Base-by-base conservation (phyloP, 2,113 vertebrate genomes). In the Mormoops blainvillei region DNA sequence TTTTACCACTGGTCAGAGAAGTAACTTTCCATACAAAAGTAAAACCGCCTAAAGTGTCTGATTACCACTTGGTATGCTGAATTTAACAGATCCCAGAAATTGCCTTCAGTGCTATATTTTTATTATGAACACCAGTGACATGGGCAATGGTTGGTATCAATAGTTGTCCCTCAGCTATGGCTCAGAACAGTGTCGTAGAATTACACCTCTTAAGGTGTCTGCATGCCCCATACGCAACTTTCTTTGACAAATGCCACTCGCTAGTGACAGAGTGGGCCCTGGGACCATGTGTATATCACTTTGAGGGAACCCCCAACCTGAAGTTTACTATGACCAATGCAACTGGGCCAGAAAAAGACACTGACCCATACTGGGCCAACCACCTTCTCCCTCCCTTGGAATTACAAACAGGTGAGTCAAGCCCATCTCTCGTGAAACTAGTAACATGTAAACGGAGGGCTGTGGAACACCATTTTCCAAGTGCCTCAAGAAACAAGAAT, bases 1-100 rank as follows among this genome's bases (percentile, higher is more conserved):
- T 74, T 82, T 95, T 41, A 91, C 48, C 36, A 48, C 93, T 65
- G 87, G 15, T 82, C 76, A 90, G 77, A 74, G 48, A 83, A 96
- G 50, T 94, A 84, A 95, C 26, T 87, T 85, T 45, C 70, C 50
- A 80, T 33, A 70, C 18, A 92, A 67, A 89, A 52, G 43, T 4
- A 82, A 96, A 95, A 70, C 12, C 65, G 38, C 81, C 36, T 52
- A 36, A 28, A 84, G 54, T 50, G n/a, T n/a, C 63, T 87, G 71
- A 85, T 50, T 38, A 67, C 50, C 24, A 36, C n/a, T 65, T n/a
- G 43, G 26, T 19, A 50, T 8, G 61, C 10, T 88, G 63, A 74
- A 87, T 41, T 68, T 41, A 94, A 74, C 2, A 33, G 73, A 71
- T 31, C 13, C n/a, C 10, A 68, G 28, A 76, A 87, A 45, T 38